These are phyloP conservation scores for Myotis lucifugus DNA, from an alignment of 2,113 vertebrate species.

Conservation along the genomic window DNA sequence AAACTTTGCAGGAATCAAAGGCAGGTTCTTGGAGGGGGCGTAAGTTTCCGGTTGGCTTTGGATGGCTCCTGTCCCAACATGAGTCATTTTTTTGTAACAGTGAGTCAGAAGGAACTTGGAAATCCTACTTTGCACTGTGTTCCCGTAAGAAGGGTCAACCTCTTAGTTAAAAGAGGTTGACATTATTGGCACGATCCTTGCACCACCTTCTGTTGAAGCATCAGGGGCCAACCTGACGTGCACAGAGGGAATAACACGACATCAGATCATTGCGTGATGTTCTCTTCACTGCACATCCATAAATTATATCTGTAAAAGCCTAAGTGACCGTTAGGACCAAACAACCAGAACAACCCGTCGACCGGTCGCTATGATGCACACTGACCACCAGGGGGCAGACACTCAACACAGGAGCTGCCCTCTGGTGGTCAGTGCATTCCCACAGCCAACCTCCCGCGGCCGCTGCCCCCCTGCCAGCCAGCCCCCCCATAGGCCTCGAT, in stretches of 20 bases:
- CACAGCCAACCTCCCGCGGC: no score
- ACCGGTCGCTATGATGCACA: no score
- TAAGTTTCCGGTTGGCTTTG: not conserved
- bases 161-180: no score
- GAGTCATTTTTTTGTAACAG: not conserved
- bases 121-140: not conserved
- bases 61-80: not conserved
- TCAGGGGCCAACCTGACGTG: not conserved
- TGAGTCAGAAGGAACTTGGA: not conserved
- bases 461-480: no score
- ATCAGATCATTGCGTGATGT: rapidly evolving
- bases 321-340: no score
- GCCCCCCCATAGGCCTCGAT: no score
- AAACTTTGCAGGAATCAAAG: not conserved
- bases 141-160: not conserved
- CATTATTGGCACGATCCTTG: not conserved
- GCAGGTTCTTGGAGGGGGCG: not conserved
- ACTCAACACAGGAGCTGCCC: no score
- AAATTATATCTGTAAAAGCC: not conserved
- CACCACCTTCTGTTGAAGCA: not conserved
- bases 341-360: no score
- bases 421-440: no score
- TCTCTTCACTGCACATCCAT: not conserved
- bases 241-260: not conserved
- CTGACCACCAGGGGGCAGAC: no score